A percentile compares a stretch with the other conserved stretches of the same genome.
Evolutionary conservation across 2,113 vertebrate species (phyloP).

Genomic region (Crotalus viridis): DNA sequence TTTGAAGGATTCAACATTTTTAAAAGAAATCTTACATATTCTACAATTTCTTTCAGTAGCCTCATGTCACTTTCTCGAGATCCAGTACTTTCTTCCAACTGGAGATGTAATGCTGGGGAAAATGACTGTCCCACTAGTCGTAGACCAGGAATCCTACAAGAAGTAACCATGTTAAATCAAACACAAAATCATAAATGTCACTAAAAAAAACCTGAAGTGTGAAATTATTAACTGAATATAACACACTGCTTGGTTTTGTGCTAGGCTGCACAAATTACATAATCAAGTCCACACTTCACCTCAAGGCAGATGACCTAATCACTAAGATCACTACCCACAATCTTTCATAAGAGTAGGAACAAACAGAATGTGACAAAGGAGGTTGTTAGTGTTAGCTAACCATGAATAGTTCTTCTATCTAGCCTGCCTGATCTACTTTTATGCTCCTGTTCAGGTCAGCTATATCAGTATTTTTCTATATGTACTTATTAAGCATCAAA

Average conservation of each 20-base stretch:
- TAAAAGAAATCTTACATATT: constrained; percentile 76
- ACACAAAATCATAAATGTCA: neutral
- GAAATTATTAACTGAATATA: neutral
- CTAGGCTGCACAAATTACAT: neutral
- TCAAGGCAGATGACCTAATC: neutral
- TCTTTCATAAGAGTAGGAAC: neutral
- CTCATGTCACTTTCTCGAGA: constrained; percentile 83
- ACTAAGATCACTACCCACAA: neutral
- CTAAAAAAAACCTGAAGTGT: neutral
- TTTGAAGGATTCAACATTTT: neutral
- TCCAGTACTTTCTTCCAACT: constrained; percentile 80
- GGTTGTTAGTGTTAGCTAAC: neutral
- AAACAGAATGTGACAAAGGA: neutral
- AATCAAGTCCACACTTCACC: neutral
- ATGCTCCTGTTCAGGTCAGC: neutral
- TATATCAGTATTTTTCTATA: neutral
- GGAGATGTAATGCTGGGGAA: constrained; percentile 88
- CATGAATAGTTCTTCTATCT: neutral
- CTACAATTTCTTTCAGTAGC: constrained; percentile 80
- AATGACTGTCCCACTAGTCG: constrained; percentile 81
- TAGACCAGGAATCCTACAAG: constrained; percentile 80
- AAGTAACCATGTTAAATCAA: constrained; percentile 22
- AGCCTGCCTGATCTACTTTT: neutral
- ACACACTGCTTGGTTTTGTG: neutral
- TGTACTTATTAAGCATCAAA: neutral